These are phyloP conservation scores for Argentina silus DNA, from an alignment of 2,797 vertebrate genomes.

Conservation along the genomic window DNA sequence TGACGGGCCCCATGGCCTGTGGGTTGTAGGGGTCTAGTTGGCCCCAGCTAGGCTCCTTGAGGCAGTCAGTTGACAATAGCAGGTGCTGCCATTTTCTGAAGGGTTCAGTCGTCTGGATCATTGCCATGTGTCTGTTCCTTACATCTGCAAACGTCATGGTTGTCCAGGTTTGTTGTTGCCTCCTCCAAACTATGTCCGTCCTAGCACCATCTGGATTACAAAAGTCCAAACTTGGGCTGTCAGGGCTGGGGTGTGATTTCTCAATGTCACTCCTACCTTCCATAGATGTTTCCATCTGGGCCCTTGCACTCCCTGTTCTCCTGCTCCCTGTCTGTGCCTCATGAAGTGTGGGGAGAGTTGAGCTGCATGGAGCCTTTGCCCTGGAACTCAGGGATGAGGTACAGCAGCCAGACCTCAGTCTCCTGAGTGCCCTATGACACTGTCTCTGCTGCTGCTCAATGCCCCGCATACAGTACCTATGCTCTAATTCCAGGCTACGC, in stretches of 20 bases:
- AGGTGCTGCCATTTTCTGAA: slow-evolving; percentile 32
- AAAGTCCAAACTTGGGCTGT: background rate
- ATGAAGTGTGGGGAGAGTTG: background rate
- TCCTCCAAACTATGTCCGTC: background rate
- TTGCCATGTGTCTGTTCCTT: slow-evolving; percentile 27
- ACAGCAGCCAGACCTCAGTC: slow-evolving; percentile 15
- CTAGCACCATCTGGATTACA: background rate
- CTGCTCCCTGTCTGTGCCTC: slow-evolving; percentile 1
- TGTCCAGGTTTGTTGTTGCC: slow-evolving; percentile 24
- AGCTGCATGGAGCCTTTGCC: slow-evolving; percentile 3
- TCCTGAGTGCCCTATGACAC: slow-evolving; percentile 19
- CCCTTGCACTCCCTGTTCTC: background rate
- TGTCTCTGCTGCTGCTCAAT: slow-evolving; percentile 29
- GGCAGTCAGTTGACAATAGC: slow-evolving; percentile 20
- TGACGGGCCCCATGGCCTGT: background rate
- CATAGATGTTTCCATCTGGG: background rate
- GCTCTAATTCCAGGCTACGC: slow-evolving; percentile 35
- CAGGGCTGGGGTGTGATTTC: background rate
- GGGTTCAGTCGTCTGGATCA: slow-evolving; percentile 32
- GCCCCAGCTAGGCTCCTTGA: background rate
- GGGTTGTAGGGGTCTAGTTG: background rate
- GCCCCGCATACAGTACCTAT: slow-evolving; percentile 17
- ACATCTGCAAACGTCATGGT: slow-evolving; percentile 41
- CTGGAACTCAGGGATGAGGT: slow-evolving; percentile 4
- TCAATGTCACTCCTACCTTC: background rate